A percentile compares a stretch with the other conserved stretches of the same genome.
Evolutionary conservation across 2,888 invertebrate species (phyloP).

Genomic region (Tetrapedia diversipes): DNA sequence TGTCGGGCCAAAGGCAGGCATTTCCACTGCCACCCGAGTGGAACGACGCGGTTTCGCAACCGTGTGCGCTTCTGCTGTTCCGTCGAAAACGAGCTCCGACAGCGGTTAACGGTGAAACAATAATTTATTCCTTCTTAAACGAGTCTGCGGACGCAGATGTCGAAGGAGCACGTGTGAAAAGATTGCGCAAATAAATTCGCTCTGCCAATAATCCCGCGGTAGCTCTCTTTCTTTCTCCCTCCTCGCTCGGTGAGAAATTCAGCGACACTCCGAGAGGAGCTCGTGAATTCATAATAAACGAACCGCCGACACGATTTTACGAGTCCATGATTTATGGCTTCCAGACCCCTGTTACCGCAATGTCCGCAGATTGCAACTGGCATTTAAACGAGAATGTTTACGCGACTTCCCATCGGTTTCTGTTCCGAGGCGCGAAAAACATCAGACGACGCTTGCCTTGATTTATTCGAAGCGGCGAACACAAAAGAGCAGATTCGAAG

Average conservation of each 20-base stretch:
- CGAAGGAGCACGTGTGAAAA: not conserved
- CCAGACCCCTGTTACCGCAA: not conserved
- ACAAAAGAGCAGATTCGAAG: not conserved
- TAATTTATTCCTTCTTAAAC: not conserved
- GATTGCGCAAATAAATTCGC: constrained; percentile 13
- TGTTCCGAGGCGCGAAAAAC: too few species aligned
- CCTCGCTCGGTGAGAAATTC: not conserved
- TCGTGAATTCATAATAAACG: constrained; percentile 11
- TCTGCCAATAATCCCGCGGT: not conserved
- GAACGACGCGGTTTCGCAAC: constrained; percentile 28
- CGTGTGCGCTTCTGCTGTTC: not conserved
- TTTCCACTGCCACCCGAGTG: constrained; percentile 30
- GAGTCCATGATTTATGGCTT: constrained; percentile 5
- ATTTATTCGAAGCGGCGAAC: too few species aligned
- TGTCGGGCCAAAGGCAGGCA: constrained; percentile 14
- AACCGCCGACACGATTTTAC: constrained; percentile 14
- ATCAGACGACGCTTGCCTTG: too few species aligned
- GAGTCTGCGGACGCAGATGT: not conserved
- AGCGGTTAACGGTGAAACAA: not conserved
- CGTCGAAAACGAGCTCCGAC: not conserved
- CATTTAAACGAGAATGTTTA: constrained; percentile 7
- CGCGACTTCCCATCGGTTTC: not conserved
- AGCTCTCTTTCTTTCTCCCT: not conserved
- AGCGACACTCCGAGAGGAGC: not conserved
- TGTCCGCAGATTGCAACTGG: not conserved